Conservation (phyloP, 2,888 invertebrate species). For the Subacronicta megacephala region DNA sequence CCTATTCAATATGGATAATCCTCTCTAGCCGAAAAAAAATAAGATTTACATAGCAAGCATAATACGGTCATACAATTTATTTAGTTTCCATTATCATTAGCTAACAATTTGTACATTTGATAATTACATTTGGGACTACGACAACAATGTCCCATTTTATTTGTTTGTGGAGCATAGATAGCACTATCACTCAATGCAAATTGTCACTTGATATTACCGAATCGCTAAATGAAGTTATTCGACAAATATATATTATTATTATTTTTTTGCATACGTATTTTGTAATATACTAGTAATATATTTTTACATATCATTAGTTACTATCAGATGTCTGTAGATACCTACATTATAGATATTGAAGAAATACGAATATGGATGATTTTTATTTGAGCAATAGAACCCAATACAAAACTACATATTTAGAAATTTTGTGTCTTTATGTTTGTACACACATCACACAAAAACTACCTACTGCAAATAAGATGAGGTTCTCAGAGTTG, state of each 20-base stretch:
- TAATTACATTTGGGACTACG: slow-evolving; percentile 65
- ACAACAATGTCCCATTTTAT: slow-evolving; percentile 69
- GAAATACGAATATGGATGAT: too few relatives aligned
- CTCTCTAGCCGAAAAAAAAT: background rate
- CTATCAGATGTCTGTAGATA: too few relatives aligned
- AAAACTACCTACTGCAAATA: too few relatives aligned
- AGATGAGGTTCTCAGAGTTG: too few relatives aligned
- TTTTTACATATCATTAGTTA: too few relatives aligned
- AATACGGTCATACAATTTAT: slow-evolving; percentile 36
- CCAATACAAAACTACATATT: too few relatives aligned
- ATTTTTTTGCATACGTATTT: too few relatives aligned
- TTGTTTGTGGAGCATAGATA: slow-evolving; percentile 75
- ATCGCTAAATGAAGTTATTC: slow-evolving; percentile 76
- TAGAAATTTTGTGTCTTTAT: too few relatives aligned
- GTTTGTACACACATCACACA: too few relatives aligned
- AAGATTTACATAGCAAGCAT: slow-evolving; percentile 15
- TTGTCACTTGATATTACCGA: slow-evolving; percentile 78
- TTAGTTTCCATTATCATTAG: slow-evolving; percentile 50
- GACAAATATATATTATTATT: slow-evolving; percentile 55
- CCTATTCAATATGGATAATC: background rate
- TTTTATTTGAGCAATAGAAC: too few relatives aligned
- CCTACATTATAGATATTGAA: too few relatives aligned
- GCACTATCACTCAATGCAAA: slow-evolving; percentile 82
- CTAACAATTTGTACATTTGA: slow-evolving; percentile 59
- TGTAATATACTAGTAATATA: too few relatives aligned